Base-by-base conservation (phyloP, 2,888 invertebrate species). In the Volucella inflata region DNA sequence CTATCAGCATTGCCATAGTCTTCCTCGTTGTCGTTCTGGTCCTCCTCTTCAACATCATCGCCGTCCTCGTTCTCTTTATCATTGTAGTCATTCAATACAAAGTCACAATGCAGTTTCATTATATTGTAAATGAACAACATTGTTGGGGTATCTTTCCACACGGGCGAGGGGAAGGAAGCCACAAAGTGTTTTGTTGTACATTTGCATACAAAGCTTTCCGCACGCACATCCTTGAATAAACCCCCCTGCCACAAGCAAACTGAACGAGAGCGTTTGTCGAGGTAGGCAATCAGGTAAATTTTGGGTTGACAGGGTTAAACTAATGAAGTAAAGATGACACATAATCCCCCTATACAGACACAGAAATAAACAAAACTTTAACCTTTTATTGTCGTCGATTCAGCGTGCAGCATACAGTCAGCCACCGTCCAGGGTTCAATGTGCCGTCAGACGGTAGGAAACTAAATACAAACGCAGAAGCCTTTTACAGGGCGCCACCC, bases 51-150 rank as follows among this genome's bases (percentile, higher is more conserved):
- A 53, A 36, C 59, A 65, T 14, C 42, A 17, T 46, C 48, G 57
- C 36, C 53, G 16, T 38, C 42, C 62, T 62, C 46, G 62, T 46
- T 30, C 44, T 59, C 59, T 14, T 17, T 14, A 21, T 30, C 48
- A 40, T 59, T 65, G 14, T 59, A 53, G 65, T 71, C 55, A 75
- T 77, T 81, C 68, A 71, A 68, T 68, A 30, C 67, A 70, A 36
- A 77, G 82, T 78, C 78, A 87, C 82, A 87, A 87, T 87, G 74
- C 72, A 82, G 82, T 82, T 82, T 87, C 87, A 87, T 87, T 87
- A 78, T 82, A 87, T 87, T 87, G 74, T 82, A 78, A 87, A 82
- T 87, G 77, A 82, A 78, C 72, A 81, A 74, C 82, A 87, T 82
- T 87, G 78, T 87, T 78, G 68, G 74, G 48, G 59, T 74, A 36